Evolutionary conservation across 2,888 invertebrate genomes (phyloP), one percentile per base, ranked within the genome.

Genomic region (Cataglyphis livida): DNA sequence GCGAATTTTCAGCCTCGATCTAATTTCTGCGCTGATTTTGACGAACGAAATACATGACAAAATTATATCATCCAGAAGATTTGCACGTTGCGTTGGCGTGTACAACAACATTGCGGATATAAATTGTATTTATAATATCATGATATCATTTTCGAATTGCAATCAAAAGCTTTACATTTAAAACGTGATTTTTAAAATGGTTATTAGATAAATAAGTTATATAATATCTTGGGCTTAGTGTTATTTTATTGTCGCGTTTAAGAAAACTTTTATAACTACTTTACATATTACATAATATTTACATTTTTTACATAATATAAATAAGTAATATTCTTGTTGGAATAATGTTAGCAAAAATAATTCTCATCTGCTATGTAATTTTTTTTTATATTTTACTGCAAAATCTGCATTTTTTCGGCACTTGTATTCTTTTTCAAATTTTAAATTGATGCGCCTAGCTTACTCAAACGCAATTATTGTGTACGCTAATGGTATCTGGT

Each of bases 1-100:
- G 32, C 21, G 44, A 70, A 78, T 68, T 78, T 78, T 70, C 70
- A 32, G 15, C 15, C 32, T 41, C 54, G 57, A 78, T 48, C 35
- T 70, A 61, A 70, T 78, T 78, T 35, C 21, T 44, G 6, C 15
- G 32, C 44, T 4, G n/a, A 41, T 78, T 57, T 54, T 35, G 41
- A 21, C 41, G 21, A 44, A 62, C 10, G 21, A 21, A 21, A n/a
- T n/a, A 51, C 54, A 28, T 15, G 21, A 21, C 51, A 35, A 66
- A 48, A 41, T 57, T 7, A 18, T 7, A 28, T 66, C 41, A 2
- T 12, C 28, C 54, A 21, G 54, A 35, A 79, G 25, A 48, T 79
- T 78, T 78, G 70, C 54, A 64, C 28, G 2, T 28, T 28, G 28
- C 51, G n/a, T 74, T 25, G 21, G 25, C 38, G 28, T 35, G 28